A percentile compares a stretch with the other conserved stretches of the same genome.
These are phyloP conservation scores for Syrrhaptes paradoxus DNA, from an alignment of 2,113 vertebrate genomes.

Conservation along the genomic window DNA sequence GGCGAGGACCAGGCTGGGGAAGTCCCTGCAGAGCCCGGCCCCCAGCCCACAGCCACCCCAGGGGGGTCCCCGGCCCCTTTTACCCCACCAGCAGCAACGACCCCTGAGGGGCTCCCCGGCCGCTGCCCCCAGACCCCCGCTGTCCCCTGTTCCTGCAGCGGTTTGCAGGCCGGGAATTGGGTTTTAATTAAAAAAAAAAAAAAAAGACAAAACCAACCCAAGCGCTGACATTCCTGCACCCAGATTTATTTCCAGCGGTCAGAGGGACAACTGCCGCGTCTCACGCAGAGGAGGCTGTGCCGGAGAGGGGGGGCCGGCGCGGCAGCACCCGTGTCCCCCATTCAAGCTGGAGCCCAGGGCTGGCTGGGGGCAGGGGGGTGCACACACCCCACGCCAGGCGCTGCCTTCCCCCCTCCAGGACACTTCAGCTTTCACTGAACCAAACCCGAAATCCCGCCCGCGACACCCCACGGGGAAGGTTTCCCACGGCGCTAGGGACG, in stretches of 20 bases:
- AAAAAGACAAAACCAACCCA: no score
- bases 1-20: neutral
- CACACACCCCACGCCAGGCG: rapidly evolving
- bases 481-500: neutral
- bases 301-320: rapidly evolving
- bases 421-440: neutral
- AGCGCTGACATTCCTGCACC: neutral
- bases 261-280: neutral
- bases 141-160: neutral
- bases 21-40: neutral
- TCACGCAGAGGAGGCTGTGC: neutral
- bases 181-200: neutral
- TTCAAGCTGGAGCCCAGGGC: neutral
- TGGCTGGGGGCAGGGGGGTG: neutral
- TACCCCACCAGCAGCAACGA: rapidly evolving
- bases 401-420: neutral
- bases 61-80: rapidly evolving
- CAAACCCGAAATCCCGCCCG: neutral
- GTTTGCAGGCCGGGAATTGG: neutral
- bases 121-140: neutral
- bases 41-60: neutral
- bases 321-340: neutral
- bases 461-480: neutral
- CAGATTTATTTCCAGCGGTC: neutral
- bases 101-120: neutral